These are phyloP conservation scores for Macrosiphum euphorbiae DNA, from an alignment of 2,888 invertebrate genomes.

Conservation along the genomic window DNA sequence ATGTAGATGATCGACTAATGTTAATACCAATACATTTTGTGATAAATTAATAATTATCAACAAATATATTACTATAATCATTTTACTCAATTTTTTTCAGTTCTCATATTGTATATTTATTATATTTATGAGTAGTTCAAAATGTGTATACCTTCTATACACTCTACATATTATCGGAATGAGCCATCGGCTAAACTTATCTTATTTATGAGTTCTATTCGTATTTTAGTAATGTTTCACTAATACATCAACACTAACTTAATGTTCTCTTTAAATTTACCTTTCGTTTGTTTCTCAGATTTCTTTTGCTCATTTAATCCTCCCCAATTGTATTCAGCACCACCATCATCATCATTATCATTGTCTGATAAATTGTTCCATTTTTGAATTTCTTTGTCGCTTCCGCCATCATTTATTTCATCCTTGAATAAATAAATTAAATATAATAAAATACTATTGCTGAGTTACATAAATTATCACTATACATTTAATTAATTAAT, in stretches of 20 bases:
- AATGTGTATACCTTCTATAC: slow-evolving; percentile 51
- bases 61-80: no score
- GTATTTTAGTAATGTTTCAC: slow-evolving; percentile 52
- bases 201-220: slow-evolving; percentile 64
- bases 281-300: slow-evolving; percentile 35
- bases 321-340: slow-evolving; percentile 30
- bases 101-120: slow-evolving; percentile 19
- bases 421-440: neutral
- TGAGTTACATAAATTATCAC: neutral
- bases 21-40: no score
- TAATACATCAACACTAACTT: slow-evolving; percentile 15
- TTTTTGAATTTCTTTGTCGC: slow-evolving; percentile 25
- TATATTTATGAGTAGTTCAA: slow-evolving; percentile 45
- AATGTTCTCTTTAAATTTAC: neutral
- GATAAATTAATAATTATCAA: no score
- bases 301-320: slow-evolving; percentile 21
- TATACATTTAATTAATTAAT: neutral
- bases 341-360: slow-evolving; percentile 12
- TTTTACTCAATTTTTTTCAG: no score
- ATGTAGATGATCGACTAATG: no score
- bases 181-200: slow-evolving; percentile 63
- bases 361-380: slow-evolving; percentile 40
- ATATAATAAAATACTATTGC: neutral
- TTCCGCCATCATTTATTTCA: slow-evolving; percentile 20
- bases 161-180: slow-evolving; percentile 57